Evolutionary conservation across 2,888 invertebrate species (phyloP).

Genomic region (Dyspetes luteomarginatus): DNA sequence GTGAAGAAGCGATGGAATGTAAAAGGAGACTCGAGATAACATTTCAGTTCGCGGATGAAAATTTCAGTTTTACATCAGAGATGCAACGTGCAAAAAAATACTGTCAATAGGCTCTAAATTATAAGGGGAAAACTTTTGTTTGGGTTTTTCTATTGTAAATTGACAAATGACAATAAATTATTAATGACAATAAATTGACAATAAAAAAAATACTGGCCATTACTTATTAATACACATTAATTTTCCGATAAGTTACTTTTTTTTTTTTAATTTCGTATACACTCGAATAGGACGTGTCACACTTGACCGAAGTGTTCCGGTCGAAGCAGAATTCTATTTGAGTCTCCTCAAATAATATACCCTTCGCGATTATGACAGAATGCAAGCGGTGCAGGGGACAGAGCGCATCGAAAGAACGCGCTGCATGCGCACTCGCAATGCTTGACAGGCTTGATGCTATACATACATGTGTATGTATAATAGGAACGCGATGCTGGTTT

Average conservation of each 20-base stretch:
- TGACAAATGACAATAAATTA: too few relatives aligned
- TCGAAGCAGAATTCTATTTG: background rate
- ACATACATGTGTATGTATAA: slow-evolving; percentile 3
- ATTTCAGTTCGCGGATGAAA: too few relatives aligned
- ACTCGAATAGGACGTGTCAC: background rate
- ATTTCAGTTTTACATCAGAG: too few relatives aligned
- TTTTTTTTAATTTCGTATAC: background rate
- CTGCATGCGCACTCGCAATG: slow-evolving; percentile 29
- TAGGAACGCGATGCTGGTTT: slow-evolving; percentile 39
- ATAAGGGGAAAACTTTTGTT: too few relatives aligned
- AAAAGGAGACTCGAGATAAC: background rate
- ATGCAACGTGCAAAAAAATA: too few relatives aligned
- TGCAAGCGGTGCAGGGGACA: slow-evolving; percentile 35
- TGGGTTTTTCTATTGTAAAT: too few relatives aligned
- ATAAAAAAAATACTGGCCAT: too few relatives aligned
- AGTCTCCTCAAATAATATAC: slow-evolving; percentile 20
- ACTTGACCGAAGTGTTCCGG: slow-evolving; percentile 1
- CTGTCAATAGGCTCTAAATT: too few relatives aligned
- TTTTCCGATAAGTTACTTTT: too few relatives aligned
- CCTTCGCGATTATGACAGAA: slow-evolving; percentile 40
- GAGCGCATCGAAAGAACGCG: slow-evolving; percentile 8
- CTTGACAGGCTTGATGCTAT: background rate
- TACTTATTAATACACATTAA: too few relatives aligned
- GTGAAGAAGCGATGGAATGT: background rate
- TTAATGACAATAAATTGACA: background rate